Evolutionary conservation across 2,113 vertebrate genomes (phyloP).

Genomic region (Chelonoidis abingdonii): DNA sequence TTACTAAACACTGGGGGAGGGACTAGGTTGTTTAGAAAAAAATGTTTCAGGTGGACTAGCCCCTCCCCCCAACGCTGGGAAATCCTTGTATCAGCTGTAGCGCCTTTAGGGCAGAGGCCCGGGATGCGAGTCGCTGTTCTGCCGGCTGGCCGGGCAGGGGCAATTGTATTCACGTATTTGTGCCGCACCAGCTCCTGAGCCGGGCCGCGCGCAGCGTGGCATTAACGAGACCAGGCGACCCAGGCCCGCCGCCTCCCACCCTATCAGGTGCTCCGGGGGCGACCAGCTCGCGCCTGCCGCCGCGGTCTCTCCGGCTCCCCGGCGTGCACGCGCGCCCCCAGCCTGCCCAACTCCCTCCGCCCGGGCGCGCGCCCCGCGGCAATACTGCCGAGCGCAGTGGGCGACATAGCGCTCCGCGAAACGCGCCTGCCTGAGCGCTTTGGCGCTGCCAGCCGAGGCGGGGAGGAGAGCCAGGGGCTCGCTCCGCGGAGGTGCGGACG

Average conservation of each 20-base stretch:
- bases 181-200: not conserved
- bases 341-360: not conserved
- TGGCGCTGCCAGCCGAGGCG: not conserved
- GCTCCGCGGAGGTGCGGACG: not conserved
- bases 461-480: not conserved
- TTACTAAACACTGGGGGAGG: not conserved
- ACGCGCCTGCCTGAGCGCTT: not conserved
- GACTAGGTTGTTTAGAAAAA: not conserved
- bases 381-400: too few species aligned
- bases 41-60: too few species aligned
- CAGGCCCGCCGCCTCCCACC: not conserved
- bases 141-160: not conserved
- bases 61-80: too few species aligned
- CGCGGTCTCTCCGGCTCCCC: not conserved
- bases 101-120: not conserved
- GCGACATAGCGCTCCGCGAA: too few species aligned
- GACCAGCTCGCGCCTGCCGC: not conserved
- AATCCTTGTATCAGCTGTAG: not conserved
- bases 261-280: not conserved
- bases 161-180: rapidly evolving
- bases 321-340: not conserved
- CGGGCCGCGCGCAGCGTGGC: not conserved
- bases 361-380: not conserved
- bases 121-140: not conserved
- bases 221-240: too few species aligned